Evolutionary conservation across 2,888 invertebrate genomes (phyloP).

Genomic region (Leptothorax acervorum): DNA sequence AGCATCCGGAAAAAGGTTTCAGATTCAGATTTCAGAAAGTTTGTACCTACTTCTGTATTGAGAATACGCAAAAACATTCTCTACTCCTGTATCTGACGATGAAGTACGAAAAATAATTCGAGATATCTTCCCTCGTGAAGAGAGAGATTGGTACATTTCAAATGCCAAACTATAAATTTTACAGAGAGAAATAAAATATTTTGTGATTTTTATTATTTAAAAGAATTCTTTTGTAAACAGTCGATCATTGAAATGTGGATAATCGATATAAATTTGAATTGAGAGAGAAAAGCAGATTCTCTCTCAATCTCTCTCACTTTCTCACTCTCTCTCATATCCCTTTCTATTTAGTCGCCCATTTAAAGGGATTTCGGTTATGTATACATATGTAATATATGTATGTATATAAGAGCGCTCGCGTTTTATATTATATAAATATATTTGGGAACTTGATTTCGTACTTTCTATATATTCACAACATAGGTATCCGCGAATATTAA

Average conservation of each 20-base stretch:
- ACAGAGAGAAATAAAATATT: slow-evolving; percentile 3
- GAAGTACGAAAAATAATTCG: neutral
- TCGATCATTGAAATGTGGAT: neutral
- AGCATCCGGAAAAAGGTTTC: neutral
- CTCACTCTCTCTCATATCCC: no score
- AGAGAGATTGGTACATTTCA: neutral
- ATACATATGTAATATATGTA: neutral
- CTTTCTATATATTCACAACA: neutral
- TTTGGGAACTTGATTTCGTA: neutral
- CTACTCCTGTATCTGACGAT: neutral
- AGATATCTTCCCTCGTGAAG: neutral
- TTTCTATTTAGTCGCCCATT: no score
- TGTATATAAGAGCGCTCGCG: neutral
- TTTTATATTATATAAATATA: neutral
- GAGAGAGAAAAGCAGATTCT: neutral
- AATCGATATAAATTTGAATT: neutral
- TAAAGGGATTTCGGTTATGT: neutral
- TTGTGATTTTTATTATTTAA: neutral
- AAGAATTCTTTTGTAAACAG: neutral
- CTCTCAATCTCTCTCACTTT: neutral
- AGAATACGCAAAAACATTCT: neutral
- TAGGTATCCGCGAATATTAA: neutral
- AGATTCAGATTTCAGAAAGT: neutral
- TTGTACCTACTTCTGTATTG: neutral
- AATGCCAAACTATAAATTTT: neutral